Conservation (phyloP, 2,888 invertebrate species). For the Nomada hirtipes region DNA sequence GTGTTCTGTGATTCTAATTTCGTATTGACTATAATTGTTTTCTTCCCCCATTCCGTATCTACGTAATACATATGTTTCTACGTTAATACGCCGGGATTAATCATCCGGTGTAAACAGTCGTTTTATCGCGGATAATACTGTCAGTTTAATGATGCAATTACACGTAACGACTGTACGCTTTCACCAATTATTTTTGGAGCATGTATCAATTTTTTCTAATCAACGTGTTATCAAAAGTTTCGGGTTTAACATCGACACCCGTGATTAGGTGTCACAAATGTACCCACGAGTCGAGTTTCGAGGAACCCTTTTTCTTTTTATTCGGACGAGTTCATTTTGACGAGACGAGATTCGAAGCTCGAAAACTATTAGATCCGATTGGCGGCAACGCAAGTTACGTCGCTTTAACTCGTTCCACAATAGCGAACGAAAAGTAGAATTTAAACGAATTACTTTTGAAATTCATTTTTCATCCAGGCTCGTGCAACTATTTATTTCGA, state of each 20-base stretch:
- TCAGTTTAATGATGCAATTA: not conserved
- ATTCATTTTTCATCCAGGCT: conserved; percentile 9
- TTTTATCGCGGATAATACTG: not conserved
- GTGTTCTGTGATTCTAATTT: conserved; percentile 1
- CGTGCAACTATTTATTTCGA: not conserved
- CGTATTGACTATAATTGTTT: not conserved
- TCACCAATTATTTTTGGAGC: not conserved
- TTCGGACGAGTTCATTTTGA: conserved; percentile 26
- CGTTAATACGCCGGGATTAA: not conserved
- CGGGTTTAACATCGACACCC: too few species aligned
- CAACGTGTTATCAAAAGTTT: too few species aligned
- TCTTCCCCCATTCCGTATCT: too few species aligned
- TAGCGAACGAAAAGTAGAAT: not conserved
- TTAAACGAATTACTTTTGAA: conserved; percentile 13
- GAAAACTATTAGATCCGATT: conserved; percentile 10
- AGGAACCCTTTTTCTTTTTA: conserved; percentile 13
- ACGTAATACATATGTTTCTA: not conserved
- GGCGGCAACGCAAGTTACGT: not conserved
- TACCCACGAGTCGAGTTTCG: conserved; percentile 3
- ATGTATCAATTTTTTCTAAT: too few species aligned
- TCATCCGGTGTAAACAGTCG: conserved; percentile 3
- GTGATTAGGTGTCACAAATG: too few species aligned
- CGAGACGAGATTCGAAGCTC: not conserved
- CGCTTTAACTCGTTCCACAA: conserved; percentile 5
- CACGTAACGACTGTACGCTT: not conserved